Percentiles rank a stretch among this genome's conserved stretches.
phyloP scores from a whole-genome alignment of 2,113 vertebrate genomes.

The Pimephales promelas region DNA sequence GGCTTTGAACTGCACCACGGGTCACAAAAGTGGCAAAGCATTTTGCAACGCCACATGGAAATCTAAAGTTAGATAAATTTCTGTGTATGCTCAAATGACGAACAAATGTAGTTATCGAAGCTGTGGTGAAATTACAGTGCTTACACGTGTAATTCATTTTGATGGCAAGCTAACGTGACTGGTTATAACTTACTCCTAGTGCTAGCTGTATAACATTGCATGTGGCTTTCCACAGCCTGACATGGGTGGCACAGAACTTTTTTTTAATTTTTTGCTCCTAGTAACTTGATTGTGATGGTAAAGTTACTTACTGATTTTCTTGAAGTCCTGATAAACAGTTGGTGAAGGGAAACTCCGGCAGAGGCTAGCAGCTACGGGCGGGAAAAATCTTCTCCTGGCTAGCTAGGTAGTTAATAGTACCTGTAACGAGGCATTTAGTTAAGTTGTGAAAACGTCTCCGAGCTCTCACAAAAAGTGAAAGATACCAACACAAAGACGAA shows the following conservation, averaged over 20 bases:
- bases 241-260: neutral
- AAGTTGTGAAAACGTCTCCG: too few species aligned
- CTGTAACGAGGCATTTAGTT: too few species aligned
- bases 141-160: neutral
- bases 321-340: neutral
- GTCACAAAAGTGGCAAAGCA: neutral
- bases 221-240: neutral
- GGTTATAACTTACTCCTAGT: neutral
- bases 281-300: too few species aligned
- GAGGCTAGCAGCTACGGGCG: too few species aligned
- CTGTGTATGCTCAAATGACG: slow-evolving; percentile 1
- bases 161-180: neutral
- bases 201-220: neutral
- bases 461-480: too few species aligned
- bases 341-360: neutral
- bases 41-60: neutral
- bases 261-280: too few species aligned
- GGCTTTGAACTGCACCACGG: neutral
- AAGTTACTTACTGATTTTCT: neutral
- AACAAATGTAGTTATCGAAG: neutral
- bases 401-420: too few species aligned
- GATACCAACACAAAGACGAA: too few species aligned
- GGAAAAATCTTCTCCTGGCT: neutral
- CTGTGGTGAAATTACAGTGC: slow-evolving; percentile 1
- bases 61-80: neutral